Percentiles rank a stretch among this genome's conserved stretches.
These are phyloP conservation scores for Drusus annulatus DNA, from an alignment of 1,140 invertebrate genomes.

Conservation along the genomic window DNA sequence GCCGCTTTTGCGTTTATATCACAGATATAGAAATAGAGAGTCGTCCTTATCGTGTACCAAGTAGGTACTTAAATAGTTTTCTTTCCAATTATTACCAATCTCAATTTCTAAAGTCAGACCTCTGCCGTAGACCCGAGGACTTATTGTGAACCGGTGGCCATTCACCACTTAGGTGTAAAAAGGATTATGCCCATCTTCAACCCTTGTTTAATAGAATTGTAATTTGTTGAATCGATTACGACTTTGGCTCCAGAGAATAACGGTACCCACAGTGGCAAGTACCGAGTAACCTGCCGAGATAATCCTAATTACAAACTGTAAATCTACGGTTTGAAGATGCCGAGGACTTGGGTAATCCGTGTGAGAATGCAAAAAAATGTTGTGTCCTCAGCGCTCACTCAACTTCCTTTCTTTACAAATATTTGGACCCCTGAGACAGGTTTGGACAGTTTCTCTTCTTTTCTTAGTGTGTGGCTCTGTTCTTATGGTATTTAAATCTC, in stretches of 20 bases:
- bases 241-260: neutral
- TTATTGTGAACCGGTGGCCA: neutral
- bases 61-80: neutral
- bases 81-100: neutral
- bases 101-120: neutral
- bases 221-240: conserved; percentile 25
- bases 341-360: conserved; percentile 4
- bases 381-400: neutral
- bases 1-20: too few relatives aligned
- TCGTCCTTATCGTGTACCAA: neutral
- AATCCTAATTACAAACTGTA: conserved; percentile 37
- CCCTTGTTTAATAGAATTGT: neutral
- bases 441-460: neutral
- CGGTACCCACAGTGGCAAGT: neutral
- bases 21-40: neutral
- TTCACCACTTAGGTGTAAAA: conserved; percentile 6
- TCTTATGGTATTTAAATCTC: neutral
- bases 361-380: conserved; percentile 28
- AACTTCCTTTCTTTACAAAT: conserved; percentile 39
- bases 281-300: neutral
- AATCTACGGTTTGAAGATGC: conserved; percentile 1
- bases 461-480: conserved; percentile 14
- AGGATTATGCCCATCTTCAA: neutral
- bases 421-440: conserved; percentile 32
- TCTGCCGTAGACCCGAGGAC: neutral